Base-by-base conservation (phyloP, 2,113 vertebrate genomes). In the Pedetes capensis region DNA sequence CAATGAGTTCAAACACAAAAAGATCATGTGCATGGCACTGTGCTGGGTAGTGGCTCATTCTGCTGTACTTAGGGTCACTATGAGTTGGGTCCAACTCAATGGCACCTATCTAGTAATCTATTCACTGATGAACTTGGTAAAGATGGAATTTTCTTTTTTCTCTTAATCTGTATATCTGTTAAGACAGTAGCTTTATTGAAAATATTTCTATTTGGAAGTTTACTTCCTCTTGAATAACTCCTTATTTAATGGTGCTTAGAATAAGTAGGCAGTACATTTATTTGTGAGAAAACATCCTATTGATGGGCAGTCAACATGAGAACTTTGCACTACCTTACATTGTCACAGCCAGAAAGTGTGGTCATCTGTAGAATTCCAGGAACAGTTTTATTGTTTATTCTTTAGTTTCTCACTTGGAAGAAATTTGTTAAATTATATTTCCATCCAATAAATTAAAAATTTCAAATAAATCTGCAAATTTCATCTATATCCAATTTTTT, bases 201-300 rank as follows among this genome's bases (percentile, higher is more conserved):
- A 94, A 63, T 5, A 9, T 69, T 97, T 87, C 44, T 10, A 63
- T 12, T 18, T 12, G 44, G 6, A 9, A 81, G 71, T 20, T 91
- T 72, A 51, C 49, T 92, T 61, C 72, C 37, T 39, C 59, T 23
- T 89, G 1, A 34, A 23, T 63, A 89, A 89, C 80, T 55, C 92
- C n/a, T 95, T 63, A 53, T 29, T n/a, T 95, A 88, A 85, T 94
- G 96, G 66, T 93, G 27, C 57, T 76, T 1, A 1, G 42, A 88
- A 86, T 92, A 96, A 74, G 88, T 94, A 97, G 80, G 87, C 80
- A 92, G 7, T 78, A 27, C 80, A 93, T 96, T 23, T 55, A 27
- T 59, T 59, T 96, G 74, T 53, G 69, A 84, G 14, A 42, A 95
- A 75, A 34, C 86, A 94, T 55, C 23, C 87, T 95, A 32, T 47